These are phyloP conservation scores for Pagrus major DNA, from an alignment of 2,113 vertebrate genomes.

Conservation along the genomic window DNA sequence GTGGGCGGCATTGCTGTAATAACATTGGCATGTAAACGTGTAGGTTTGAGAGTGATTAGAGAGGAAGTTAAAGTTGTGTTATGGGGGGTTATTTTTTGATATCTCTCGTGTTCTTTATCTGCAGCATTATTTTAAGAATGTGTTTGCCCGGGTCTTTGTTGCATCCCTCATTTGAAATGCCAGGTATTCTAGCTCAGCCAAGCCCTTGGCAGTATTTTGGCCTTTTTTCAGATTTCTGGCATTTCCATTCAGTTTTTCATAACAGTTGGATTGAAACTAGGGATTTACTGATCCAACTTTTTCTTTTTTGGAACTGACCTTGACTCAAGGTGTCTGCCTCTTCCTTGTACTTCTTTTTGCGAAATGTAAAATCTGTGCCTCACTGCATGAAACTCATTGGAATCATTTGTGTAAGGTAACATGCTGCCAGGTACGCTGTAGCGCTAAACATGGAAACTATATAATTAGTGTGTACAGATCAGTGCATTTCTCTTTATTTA, in stretches of 20 bases:
- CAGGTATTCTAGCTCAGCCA: background rate
- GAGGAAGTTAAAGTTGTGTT: background rate
- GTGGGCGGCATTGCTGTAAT: constrained; percentile 26
- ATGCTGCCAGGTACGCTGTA: background rate
- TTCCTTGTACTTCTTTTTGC: background rate
- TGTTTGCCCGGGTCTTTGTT: background rate
- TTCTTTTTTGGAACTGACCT: background rate
- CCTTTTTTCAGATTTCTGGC: background rate
- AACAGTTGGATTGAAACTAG: background rate
- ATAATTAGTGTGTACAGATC: no score
- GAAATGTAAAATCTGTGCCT: background rate
- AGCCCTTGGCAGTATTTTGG: background rate
- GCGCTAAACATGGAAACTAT: background rate
- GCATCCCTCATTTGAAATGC: background rate
- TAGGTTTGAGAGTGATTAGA: constrained; percentile 13
- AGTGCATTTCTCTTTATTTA: no score
- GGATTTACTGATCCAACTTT: background rate
- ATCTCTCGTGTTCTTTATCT: background rate
- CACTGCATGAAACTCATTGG: background rate
- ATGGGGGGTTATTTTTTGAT: background rate
- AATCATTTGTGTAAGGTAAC: background rate
- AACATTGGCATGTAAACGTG: constrained; percentile 9
- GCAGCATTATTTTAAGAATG: background rate
- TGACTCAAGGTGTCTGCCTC: background rate
- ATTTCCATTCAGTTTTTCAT: background rate